Evolutionary conservation across 1,140 invertebrate genomes (phyloP), one percentile per base, ranked within the genome.

Genomic region (Nomia melanderi): DNA sequence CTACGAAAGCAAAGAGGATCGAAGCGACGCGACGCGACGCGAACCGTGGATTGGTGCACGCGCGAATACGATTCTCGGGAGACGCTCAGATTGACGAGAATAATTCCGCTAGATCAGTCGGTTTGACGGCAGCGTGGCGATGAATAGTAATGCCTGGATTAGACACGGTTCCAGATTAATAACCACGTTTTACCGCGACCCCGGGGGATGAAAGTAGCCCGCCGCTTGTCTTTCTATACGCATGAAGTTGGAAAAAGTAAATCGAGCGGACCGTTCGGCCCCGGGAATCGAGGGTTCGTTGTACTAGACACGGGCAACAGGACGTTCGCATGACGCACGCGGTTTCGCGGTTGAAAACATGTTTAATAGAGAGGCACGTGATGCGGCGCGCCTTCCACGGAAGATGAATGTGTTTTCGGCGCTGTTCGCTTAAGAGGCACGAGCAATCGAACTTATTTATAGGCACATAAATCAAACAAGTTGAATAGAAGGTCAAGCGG

Each of bases 81-180:
- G 65, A 25, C 47, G 20, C 67, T 69, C 65, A 27, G 54, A 29
- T 69, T 59, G 73, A 76, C 65, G 73, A 69, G 73, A 76, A 69
- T 60, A 69, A 69, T 76, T 69, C 54, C 14, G 65, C 53, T 60
- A 39, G 65, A 69, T 76, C 54, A 39, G 65, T 25, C 53, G 31
- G 53, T 75, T 67, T 75, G 54, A 75, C 73, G 54, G 41, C 54
- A 65, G 14, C 36, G 20, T 69, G 64, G 54, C 65, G 54, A 39
- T 67, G 73, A 76, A 76, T 76, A 76, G 54, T 69, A 69, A 76
- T 76, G 73, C 41, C 27, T 14, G 47, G 64, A 75, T 75, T 69
- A 75, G 73, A 75, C 33, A 14, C 53, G 64, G 20, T 69, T 59
- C 73, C 63, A 14, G 73, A 50, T 69, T 69, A 50, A 59, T 76